Percentiles rank a stretch among this genome's conserved stretches.
These are phyloP conservation scores for Odontesthes bonariensis DNA, from an alignment of 2,113 vertebrate species.

Conservation along the genomic window DNA sequence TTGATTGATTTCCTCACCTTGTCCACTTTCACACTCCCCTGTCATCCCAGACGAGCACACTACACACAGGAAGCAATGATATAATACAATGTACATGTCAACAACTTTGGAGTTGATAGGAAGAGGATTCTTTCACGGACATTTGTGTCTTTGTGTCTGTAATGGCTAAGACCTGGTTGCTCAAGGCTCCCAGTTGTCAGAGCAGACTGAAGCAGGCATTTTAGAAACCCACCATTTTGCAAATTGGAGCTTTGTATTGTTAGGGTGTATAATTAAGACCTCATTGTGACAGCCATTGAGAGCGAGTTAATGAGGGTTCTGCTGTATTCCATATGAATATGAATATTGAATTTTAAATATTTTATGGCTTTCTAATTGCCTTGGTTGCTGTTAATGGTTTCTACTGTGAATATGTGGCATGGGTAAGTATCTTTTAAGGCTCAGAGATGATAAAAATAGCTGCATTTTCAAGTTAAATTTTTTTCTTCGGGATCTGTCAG, in stretches of 20 bases:
- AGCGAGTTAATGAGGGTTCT: constrained; percentile 78
- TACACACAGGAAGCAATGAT: constrained; percentile 40
- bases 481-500: constrained; percentile 29
- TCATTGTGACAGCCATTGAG: constrained; percentile 76
- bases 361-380: constrained; percentile 80
- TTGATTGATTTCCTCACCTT: constrained; percentile 80
- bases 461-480: constrained; percentile 30
- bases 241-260: constrained; percentile 78
- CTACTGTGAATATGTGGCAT: constrained; percentile 54
- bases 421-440: constrained; percentile 45
- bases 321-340: constrained; percentile 78
- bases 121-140: constrained; percentile 44
- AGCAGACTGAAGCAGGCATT: constrained; percentile 51
- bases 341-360: constrained; percentile 82
- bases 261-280: constrained; percentile 78
- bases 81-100: constrained; percentile 51
- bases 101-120: constrained; percentile 52
- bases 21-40: constrained; percentile 40
- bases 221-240: constrained; percentile 70
- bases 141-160: constrained; percentile 25
- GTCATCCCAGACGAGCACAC: constrained; percentile 52
- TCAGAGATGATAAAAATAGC: constrained; percentile 42
- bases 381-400: constrained; percentile 70
- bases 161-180: constrained; percentile 46
- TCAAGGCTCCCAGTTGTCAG: constrained; percentile 51